These are phyloP conservation scores for Pituophis catenifer DNA, from an alignment of 2,113 vertebrate species.

Conservation along the genomic window DNA sequence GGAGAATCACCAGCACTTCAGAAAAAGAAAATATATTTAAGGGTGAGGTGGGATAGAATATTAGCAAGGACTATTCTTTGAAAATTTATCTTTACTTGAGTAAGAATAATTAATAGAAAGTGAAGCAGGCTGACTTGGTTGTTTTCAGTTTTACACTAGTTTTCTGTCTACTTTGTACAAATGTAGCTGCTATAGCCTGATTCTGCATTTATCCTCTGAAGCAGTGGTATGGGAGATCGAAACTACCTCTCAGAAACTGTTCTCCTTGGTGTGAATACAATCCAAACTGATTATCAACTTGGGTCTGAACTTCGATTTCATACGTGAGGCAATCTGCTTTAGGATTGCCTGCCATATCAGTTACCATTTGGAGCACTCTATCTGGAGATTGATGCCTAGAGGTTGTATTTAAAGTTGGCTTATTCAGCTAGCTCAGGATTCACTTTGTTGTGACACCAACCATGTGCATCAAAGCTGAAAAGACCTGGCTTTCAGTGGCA, in stretches of 20 bases:
- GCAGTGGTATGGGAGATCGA: slow-evolving; percentile 31
- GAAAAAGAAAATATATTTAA: slow-evolving; percentile 40
- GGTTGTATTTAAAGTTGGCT: background rate
- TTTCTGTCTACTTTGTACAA: slow-evolving; percentile 70
- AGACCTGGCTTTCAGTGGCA: background rate
- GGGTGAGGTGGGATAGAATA: background rate
- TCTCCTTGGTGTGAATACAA: slow-evolving; percentile 23
- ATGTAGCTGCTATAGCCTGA: slow-evolving; percentile 35
- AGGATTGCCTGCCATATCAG: background rate
- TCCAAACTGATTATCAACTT: slow-evolving; percentile 1
- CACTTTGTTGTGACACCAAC: background rate
- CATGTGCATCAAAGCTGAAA: background rate
- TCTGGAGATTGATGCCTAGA: background rate
- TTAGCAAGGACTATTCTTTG: slow-evolving; percentile 56
- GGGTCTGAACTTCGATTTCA: slow-evolving; percentile 15
- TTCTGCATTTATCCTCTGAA: slow-evolving; percentile 31
- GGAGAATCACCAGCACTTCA: slow-evolving; percentile 71
- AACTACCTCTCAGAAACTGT: slow-evolving; percentile 40
- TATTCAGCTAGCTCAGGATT: background rate
- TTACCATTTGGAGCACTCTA: background rate
- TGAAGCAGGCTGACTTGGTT: slow-evolving; percentile 67
- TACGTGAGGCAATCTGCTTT: background rate
- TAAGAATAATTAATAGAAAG: slow-evolving; percentile 60
- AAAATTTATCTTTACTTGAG: slow-evolving; percentile 46
- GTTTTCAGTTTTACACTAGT: slow-evolving; percentile 64